Evolutionary conservation across 2,797 vertebrate species (phyloP), one percentile per base, ranked within the genome.

Genomic region (Bucorvus abyssinicus): DNA sequence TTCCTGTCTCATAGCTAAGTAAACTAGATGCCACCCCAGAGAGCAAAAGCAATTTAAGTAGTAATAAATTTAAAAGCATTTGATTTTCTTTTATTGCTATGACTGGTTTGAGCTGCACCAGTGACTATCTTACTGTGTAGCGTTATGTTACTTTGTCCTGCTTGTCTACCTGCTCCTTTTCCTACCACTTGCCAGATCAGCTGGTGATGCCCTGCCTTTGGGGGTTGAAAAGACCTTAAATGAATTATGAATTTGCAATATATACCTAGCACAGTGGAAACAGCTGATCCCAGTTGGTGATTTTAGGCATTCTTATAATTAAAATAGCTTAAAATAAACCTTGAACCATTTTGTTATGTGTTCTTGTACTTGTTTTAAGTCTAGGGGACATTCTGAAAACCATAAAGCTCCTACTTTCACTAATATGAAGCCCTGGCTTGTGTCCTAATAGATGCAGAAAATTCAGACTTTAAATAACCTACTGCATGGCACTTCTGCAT

Each of bases 41-140:
- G 88, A 94, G 73, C 50, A 65, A 91, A 89, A 69, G 67, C 67
- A 55, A 50, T 81, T 89, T 77, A 87, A 91, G 56, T 71, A 79
- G 45, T 83, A 95, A 90, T 96, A 77, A 61, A 92, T 95, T 61
- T 71, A 57, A 87, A 94, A 94, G 74, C 59, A 7, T 90, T 94
- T 94, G 30, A 65, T 91, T 93, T 91, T 75, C 70, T 94, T 79
- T 50, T 69, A 64, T 88, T 78, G 55, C 45, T 84, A 1, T 59
- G n/a, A 27, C 36, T 67, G 56, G 22, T 73, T 79, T 59, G 67
- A 90, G 53, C 55, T 73, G 63, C 40, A 32, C 40, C 34, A 63
- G 14, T 47, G 63, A 22, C 67, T 85, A 22, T 83, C 49, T 53
- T 53, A 14, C 24, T 68, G 11, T 49, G 12, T 32, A 47, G 15